Conservation (phyloP, 2,888 invertebrate species). For the Rhaphigaster nebulosa region DNA sequence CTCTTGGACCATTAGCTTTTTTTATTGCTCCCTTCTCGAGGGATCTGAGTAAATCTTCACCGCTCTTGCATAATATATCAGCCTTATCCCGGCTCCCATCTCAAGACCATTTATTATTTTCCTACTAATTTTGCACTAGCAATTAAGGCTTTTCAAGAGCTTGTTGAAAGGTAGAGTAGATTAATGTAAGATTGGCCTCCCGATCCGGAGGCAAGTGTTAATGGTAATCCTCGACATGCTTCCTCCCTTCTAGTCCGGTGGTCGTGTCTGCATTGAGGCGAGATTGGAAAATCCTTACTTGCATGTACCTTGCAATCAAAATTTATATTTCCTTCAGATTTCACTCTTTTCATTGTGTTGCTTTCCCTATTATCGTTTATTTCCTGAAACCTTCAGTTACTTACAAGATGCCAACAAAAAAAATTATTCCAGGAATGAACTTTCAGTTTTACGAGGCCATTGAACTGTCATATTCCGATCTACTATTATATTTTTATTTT, state of each 20-base stretch:
- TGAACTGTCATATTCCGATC: neutral
- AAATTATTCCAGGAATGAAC: neutral
- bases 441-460: neutral
- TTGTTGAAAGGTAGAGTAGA: neutral
- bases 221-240: slow-evolving; percentile 15
- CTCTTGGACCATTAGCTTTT: slow-evolving; percentile 29
- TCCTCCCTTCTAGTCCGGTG: slow-evolving; percentile 18
- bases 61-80: slow-evolving; percentile 45
- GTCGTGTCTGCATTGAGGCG: neutral
- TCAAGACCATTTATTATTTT: slow-evolving; percentile 43
- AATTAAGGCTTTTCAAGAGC: slow-evolving; percentile 44
- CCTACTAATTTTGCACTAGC: slow-evolving; percentile 43
- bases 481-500: neutral
- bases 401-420: neutral
- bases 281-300: neutral
- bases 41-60: slow-evolving; percentile 19
- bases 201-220: neutral
- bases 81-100: slow-evolving; percentile 20
- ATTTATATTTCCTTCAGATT: neutral
- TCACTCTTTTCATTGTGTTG: neutral
- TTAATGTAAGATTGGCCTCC: slow-evolving; percentile 20
- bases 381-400: too few relatives aligned
- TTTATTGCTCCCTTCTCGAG: slow-evolving; percentile 9
- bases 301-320: neutral
- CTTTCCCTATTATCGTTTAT: neutral